Evolutionary conservation across 2,797 vertebrate species (phyloP).

Genomic region (Acanthopagrus latus): DNA sequence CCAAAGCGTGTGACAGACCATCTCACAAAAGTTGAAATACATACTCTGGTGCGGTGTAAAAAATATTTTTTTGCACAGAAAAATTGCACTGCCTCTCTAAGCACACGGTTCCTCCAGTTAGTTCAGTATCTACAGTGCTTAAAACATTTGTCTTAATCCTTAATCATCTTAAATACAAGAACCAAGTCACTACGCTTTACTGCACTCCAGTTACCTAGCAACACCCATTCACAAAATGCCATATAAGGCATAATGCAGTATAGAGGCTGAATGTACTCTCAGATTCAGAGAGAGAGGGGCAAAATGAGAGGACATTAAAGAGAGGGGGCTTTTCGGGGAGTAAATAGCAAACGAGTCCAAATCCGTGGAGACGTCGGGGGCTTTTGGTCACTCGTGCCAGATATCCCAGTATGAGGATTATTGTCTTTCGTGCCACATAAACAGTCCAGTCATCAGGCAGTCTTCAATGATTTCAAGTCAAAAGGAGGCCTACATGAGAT

Average conservation of each 20-base stretch:
- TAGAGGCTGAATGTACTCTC: constrained; percentile 51
- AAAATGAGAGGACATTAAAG: constrained; percentile 31
- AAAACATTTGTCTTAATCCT: constrained; percentile 52
- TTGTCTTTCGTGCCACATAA: not conserved
- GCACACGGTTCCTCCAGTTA: constrained; percentile 13
- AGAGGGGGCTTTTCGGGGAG: constrained; percentile 23
- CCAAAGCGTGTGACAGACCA: not conserved
- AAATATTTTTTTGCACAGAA: not conserved
- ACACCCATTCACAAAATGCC: constrained; percentile 82
- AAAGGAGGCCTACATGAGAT: not conserved
- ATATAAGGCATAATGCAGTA: constrained; percentile 66
- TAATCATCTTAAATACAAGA: constrained; percentile 69
- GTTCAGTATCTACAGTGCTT: constrained; percentile 15
- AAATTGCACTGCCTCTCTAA: not conserved
- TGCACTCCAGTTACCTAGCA: constrained; percentile 82
- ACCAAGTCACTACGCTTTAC: constrained; percentile 66
- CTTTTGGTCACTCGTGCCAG: not conserved
- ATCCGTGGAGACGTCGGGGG: not conserved
- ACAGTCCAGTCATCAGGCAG: not conserved
- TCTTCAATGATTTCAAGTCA: not conserved
- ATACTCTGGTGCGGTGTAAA: not conserved
- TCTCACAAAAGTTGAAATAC: not conserved
- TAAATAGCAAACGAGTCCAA: constrained; percentile 34
- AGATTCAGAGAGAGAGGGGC: constrained; percentile 29
- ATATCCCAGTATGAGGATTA: not conserved